Base-by-base conservation (phyloP, 2,113 vertebrate genomes). In the Bostrychus sinensis region DNA sequence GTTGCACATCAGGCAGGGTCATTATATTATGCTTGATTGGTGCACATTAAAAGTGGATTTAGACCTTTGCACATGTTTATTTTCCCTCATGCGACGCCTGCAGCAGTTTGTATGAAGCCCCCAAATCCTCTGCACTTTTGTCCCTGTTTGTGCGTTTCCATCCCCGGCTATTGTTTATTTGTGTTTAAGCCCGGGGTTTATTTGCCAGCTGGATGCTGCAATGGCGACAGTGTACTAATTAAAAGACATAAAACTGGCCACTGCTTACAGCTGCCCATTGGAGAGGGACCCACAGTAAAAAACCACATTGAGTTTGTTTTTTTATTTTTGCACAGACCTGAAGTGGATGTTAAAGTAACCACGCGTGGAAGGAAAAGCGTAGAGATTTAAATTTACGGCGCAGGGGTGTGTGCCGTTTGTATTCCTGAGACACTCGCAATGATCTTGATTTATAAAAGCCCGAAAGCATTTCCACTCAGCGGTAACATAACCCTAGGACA, bases 181-280 rank as follows among this genome's bases (percentile, higher is more conserved):
- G 53, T 66, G 62, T 78, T 43, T 53, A 50, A 55, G 41, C 32
- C 48, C n/a, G 53, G 50, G 53, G 45, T 71, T 20, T 62, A 62
- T 74, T 62, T 81, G 77, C 78, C 72, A 84, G 79, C 74, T 77
- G 63, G 50, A 66, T 66, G 64, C 71, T 81, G 60, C 75, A 43
- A 25, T 62, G 65, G 70, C 55, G 70, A 81, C 51, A 28, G 66
- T 67, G 67, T 56, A 72, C 76, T 85, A 87, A 89, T 87, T 86
- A 87, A 87, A 88, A 87, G 75, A 77, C 85, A 84, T 84, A 85
- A 88, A 90, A 75, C 83, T 80, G 66, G 78, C 70, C 78, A 19
- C 46, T 66, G 70, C 69, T 77, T 81, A 72, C 38, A 50, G 76
- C 67, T 64, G 20, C 42, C 41, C 66, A 62, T 56, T 69, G 72